Evolutionary conservation across 1,140 invertebrate species (phyloP), one percentile per base, ranked within the genome.

Genomic region (Ectropis grisescens): DNA sequence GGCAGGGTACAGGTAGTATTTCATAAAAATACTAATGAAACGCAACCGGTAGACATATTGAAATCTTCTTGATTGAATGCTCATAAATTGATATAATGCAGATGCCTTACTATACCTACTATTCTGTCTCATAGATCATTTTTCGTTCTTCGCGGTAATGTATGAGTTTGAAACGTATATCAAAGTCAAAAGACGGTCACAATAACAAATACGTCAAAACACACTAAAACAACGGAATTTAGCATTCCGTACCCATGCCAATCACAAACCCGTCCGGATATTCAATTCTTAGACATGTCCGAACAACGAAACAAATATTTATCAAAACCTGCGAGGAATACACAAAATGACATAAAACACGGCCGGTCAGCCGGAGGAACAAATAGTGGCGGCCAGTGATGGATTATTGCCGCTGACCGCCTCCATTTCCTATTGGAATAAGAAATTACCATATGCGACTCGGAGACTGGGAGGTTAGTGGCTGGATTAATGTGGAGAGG

Each of bases 341-440:
- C 71, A 57, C 68, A 79, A 79, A 76, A 70, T 62, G 69, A 71
- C 70, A 72, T 68, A 76, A 67, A 76, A 79, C 69, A 74, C 59
- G 62, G 31, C 47, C 47, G 36, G 42, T 4, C n/a, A 8, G 27
- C 46, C 50, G 47, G 66, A 59, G 60, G 53, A 65, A 71, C 67
- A 70, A 70, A 70, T 62, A 68, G 58, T 54, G 51, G 39, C 27
- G 12, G 33, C 44, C 49, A 58, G 64, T 80, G 75, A 80, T 80
- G 71, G 75, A 80, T 80, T 80, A 80, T 80, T 80, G 75, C 71
- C 56, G 71, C 53, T 76, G 75, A 80, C 75, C 75, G 70, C 69
- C 59, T 64, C 71, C 69, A 75, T 75, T 76, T 80, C 70, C 68
- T 80, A 74, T 80, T 70, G 71, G 70, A 72, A 72, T 76, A 80